Evolutionary conservation across 2,888 invertebrate genomes (phyloP), one percentile per base, ranked within the genome.

Genomic region (Melitaea athalia): DNA sequence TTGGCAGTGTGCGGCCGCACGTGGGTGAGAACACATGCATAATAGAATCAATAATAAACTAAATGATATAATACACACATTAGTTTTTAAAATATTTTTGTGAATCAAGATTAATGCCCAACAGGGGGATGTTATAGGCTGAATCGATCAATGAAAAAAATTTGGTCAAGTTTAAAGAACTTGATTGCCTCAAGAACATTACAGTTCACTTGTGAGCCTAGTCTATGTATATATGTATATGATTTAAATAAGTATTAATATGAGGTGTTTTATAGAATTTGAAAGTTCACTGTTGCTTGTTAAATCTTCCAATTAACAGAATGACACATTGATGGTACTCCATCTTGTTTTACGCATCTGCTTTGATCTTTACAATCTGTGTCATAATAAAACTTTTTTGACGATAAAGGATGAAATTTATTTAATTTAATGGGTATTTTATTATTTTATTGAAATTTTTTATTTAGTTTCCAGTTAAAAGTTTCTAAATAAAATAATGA

Each of bases 301-400:
- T 62, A 67, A 62, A 55, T 17, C 24, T 11, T 38, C 14, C 31
- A 67, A 67, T 67, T 62, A 62, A 24, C 10, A 24, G 38, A 11
- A 14, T 42, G 66, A 62, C 62, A 67, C 33, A 57, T 57, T 57
- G 38, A 67, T 38, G 17, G 8, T 49, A 47, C 24, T 47, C 3
- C 60, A 12, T 62, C 47, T 61, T 63, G 24, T 67, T 52, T 67
- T 42, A 55, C 61, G 43, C 42, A 45, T 17, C 47, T 10, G 1
- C 55, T 61, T 47, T 55, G 66, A 55, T 53, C 47, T 57, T 57
- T 42, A 57, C 10, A n/a, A 15, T 57, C 38, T 15, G 15, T 42
- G n/a, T 15, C 42, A 5, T 57, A 38, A 57, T 57, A 57, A 57
- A 57, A 57, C 12, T 57, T 38, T 10, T 33, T 57, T 38, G 15